A percentile compares a stretch with the other conserved stretches of the same genome.
These are phyloP conservation scores for Volucella bombylans DNA, from an alignment of 2,888 invertebrate genomes.

Conservation along the genomic window DNA sequence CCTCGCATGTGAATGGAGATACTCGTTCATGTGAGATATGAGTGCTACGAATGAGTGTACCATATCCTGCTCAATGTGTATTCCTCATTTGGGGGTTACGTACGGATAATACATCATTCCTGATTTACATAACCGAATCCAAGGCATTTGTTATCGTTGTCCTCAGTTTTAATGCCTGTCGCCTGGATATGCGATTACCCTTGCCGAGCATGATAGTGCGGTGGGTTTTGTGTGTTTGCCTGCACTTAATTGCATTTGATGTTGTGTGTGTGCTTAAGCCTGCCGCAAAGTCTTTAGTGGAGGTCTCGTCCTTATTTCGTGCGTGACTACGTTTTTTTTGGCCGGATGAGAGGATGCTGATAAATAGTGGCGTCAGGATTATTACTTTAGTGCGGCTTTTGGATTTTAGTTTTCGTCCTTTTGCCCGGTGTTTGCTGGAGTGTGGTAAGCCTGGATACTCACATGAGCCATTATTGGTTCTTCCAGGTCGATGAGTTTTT, in stretches of 20 bases:
- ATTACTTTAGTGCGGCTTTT: conserved; percentile 31
- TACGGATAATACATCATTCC: conserved; percentile 31
- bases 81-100: background rate
- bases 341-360: conserved; percentile 27
- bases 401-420: conserved; percentile 15
- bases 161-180: background rate
- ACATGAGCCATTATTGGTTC: conserved; percentile 10
- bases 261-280: conserved; percentile 4
- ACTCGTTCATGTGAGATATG: background rate
- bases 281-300: background rate
- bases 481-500: conserved; percentile 58
- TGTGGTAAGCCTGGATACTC: background rate
- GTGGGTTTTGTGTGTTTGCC: conserved; percentile 20
- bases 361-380: conserved; percentile 51
- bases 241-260: conserved; percentile 55
- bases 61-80: too few species aligned
- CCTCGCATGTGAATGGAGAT: conserved; percentile 18
- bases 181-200: background rate
- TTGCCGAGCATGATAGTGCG: background rate
- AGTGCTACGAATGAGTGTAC: too few species aligned
- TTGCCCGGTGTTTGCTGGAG: background rate
- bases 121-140: conserved; percentile 45
- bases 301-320: conserved; percentile 9
- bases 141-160: background rate
- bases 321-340: conserved; percentile 6